Percentiles rank a stretch among this genome's conserved stretches.
Evolutionary conservation across 2,888 invertebrate genomes (phyloP).

Genomic region (Metacarcinus magister): DNA sequence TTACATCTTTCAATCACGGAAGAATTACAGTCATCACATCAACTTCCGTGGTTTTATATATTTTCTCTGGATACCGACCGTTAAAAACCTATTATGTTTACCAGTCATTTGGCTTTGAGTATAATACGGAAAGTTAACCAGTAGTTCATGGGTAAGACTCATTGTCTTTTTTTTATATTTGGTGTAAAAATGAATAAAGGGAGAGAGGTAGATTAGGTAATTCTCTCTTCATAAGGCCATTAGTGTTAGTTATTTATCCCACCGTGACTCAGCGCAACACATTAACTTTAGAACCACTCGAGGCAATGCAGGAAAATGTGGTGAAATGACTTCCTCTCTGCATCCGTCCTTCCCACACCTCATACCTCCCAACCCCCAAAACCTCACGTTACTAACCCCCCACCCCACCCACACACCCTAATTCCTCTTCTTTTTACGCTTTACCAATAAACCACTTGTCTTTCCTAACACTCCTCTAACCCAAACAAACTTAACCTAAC

Average conservation of each 20-base stretch:
- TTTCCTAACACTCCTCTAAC: no score
- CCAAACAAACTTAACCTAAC: no score
- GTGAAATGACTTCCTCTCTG: not conserved
- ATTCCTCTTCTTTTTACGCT: not conserved
- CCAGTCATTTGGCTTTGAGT: not conserved
- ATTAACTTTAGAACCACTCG: not conserved
- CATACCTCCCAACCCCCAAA: not conserved
- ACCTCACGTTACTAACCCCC: not conserved
- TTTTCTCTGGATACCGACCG: no score
- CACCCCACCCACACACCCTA: not conserved
- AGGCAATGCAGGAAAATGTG: not conserved
- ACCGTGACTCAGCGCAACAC: not conserved
- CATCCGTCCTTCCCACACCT: not conserved
- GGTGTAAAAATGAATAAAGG: not conserved
- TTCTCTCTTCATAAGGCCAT: not conserved
- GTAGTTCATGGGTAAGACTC: not conserved
- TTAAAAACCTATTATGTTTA: no score
- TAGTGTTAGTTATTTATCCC: not conserved
- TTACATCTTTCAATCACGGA: not conserved
- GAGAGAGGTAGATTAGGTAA: not conserved
- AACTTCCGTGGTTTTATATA: not conserved
- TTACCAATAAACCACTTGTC: not conserved
- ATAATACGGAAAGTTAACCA: not conserved
- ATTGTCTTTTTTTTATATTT: not conserved
- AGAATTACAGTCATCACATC: constrained; percentile 10